Evolutionary conservation across 2,797 vertebrate species (phyloP).

Genomic region (Lagocephalus sceleratus): DNA sequence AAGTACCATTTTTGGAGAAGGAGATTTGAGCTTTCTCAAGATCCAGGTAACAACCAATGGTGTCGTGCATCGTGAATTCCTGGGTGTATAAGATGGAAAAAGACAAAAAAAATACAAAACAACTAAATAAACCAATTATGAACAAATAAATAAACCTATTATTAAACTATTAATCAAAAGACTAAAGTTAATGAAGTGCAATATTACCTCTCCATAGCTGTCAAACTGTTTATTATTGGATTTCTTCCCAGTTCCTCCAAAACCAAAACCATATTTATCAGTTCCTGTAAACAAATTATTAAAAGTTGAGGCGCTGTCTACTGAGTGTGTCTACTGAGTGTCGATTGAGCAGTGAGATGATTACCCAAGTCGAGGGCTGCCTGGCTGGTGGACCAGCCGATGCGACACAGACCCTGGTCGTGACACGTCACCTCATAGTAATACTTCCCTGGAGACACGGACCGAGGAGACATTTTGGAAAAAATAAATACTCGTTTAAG

Average conservation of each 20-base stretch:
- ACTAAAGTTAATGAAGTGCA: neutral
- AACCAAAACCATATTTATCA: slow-evolving; percentile 95
- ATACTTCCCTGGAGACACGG: slow-evolving; percentile 80
- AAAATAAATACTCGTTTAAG: neutral
- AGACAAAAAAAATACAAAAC: neutral
- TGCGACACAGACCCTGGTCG: slow-evolving; percentile 92
- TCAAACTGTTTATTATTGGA: slow-evolving; percentile 99
- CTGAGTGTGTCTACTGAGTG: neutral
- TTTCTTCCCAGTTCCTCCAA: slow-evolving; percentile 97
- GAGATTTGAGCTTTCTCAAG: slow-evolving; percentile 84
- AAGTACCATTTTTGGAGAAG: slow-evolving; percentile 94
- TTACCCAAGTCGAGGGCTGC: slow-evolving; percentile 91
- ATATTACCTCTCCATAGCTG: slow-evolving; percentile 92
- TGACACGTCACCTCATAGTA: slow-evolving; percentile 93
- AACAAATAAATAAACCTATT: too few relatives aligned
- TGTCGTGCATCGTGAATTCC: slow-evolving; percentile 99
- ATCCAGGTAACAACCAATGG: slow-evolving; percentile 91
- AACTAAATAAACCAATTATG: neutral
- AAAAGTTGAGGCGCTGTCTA: neutral
- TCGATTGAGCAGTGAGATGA: neutral
- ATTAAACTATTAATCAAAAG: neutral
- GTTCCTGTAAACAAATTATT: slow-evolving; percentile 73
- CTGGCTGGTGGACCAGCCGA: slow-evolving; percentile 92
- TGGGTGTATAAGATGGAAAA: slow-evolving; percentile 35
- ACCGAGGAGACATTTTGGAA: neutral